Evolutionary conservation across 2,113 vertebrate species (phyloP), one percentile per base, ranked within the genome.

Genomic region (Brachionichthys hirsutus): DNA sequence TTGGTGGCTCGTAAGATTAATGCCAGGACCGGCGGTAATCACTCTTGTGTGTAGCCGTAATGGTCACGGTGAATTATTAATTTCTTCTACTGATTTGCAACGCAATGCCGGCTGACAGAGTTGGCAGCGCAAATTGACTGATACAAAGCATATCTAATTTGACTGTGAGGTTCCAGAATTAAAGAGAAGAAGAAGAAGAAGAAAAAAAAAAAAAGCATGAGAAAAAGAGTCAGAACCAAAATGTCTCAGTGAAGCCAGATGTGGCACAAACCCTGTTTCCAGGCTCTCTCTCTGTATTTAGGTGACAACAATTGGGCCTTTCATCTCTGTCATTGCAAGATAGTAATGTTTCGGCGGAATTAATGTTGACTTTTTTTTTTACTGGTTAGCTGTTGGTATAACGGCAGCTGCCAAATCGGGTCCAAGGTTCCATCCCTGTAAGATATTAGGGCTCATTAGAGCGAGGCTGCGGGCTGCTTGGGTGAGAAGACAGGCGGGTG

Each of bases 41-140:
- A 77, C 69, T 81, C 84, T 85, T 74, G 76, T 82, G 79, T 79
- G 87, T 77, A 72, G 83, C 82, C 75, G 54, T 83, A 81, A 88
- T 86, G 78, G 75, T 80, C 62, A 74, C 44, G 17, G 82, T 86
- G 77, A 88, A 88, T 90, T 82, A 89, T 88, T 88, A 61, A 90
- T 86, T 85, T 73, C 73, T 82, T 71, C 51, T 72, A 86, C 75
- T 76, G 82, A 89, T 87, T 88, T 82, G 84, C 57, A n/a, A 63
- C 40, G 58, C 67, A 58, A 68, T 66, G 73, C 48, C 45, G 16
- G 50, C 80, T 77, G 81, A 85, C 84, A 85, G 78, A 79, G 71
- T 78, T 81, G 82, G 76, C 88, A 71, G 77, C 18, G 9, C 75
- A 84, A 78, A 73, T 78, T 83, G 85, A 87, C 67, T 69, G 81